Evolutionary conservation across 2,113 vertebrate species (phyloP), one percentile per base, ranked within the genome.

Genomic region (Tautogolabrus adspersus): DNA sequence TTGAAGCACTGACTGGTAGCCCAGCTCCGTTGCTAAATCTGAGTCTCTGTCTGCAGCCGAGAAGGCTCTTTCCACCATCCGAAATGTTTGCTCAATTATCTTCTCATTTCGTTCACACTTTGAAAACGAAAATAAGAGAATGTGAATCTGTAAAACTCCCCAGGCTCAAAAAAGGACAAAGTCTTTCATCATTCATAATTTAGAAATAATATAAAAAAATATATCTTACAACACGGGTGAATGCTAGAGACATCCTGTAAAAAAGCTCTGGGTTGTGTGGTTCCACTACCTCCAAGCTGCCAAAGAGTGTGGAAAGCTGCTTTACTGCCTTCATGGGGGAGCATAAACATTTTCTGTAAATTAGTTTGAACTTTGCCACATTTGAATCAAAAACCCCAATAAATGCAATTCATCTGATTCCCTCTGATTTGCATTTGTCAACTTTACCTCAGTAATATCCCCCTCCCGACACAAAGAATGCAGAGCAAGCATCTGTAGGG

Each of bases 61-160:
- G 77, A 95, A 96, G 30, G 97, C 97, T 90, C 87, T 95, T 81
- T 99, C 96, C 80, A 98, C 90, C 89, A 99, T 93, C 11, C 76
- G 90, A 66, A 95, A 94, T 6, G 95, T 95, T 84, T 96, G 96
- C 52, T 97, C 95, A 73, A 99, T 96, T 82, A 99, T 89, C 66
- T 95, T 94, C 68, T 96, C 95, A 83, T 93, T 96, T 64, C 96
- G 94, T 66, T 96, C 98, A 94, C 98, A 99, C 98, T 99, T n/a
- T 6, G 30, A 74, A 59, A 51, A 51, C 46, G 61, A 8, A 42
- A 30, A 26, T 8, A 68, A 8, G 19, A 62, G 64, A 21, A 23
- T 6, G 59, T 49, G 12, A 12, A 67, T 21, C 1, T 34, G 30
- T 46, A 15, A 15, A 12, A 46, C 15, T 15, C 15, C 15, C 3